Conservation (phyloP, 1,140 invertebrate genomes). For the Halyomorpha halys region DNA sequence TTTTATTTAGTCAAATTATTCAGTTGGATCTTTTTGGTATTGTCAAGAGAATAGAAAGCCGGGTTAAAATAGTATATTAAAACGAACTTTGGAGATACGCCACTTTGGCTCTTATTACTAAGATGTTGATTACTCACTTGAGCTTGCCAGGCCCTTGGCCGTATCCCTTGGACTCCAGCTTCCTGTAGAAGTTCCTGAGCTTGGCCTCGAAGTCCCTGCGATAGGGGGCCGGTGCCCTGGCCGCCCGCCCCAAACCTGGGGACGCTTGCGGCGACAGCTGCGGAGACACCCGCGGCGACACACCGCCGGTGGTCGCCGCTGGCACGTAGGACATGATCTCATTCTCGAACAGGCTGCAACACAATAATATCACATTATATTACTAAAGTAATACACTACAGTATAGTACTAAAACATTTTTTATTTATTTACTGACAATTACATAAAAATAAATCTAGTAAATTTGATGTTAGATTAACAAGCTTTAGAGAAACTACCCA, state of each 20-base stretch:
- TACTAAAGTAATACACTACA: too few relatives aligned
- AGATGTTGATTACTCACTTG: constrained; percentile 55
- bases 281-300: constrained; percentile 48
- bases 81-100: too few relatives aligned
- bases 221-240: constrained; percentile 73
- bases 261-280: constrained; percentile 68
- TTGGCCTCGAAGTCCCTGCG: constrained; percentile 91
- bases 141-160: constrained; percentile 92
- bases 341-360: constrained; percentile 86
- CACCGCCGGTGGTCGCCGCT: constrained; percentile 36
- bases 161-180: constrained; percentile 91
- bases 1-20: too few relatives aligned
- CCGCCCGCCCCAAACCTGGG: constrained; percentile 60
- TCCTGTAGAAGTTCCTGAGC: constrained; percentile 85
- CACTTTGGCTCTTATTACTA: not conserved
- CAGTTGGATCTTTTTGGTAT: too few relatives aligned
- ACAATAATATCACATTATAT: constrained; percentile 25
- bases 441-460: too few relatives aligned
- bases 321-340: constrained; percentile 97
- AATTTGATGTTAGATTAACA: too few relatives aligned
- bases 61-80: too few relatives aligned
- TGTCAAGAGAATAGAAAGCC: too few relatives aligned
- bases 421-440: too few relatives aligned
- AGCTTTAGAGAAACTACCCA: too few relatives aligned
- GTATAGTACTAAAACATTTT: too few relatives aligned